These are phyloP conservation scores for Scolopax rusticola DNA, from an alignment of 2,797 vertebrate species.

Conservation along the genomic window DNA sequence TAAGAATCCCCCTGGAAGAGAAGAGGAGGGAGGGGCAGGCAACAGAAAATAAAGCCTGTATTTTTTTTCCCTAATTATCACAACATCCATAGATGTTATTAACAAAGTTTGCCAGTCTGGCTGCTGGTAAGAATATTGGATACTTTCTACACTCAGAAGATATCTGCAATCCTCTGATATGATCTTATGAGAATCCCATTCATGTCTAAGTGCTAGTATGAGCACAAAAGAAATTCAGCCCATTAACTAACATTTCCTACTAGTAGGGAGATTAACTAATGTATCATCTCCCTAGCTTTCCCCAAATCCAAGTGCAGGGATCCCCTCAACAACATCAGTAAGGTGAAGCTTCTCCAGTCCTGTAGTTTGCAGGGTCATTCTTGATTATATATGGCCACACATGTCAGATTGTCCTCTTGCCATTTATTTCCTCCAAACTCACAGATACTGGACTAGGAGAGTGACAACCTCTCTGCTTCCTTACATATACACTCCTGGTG, in stretches of 20 bases:
- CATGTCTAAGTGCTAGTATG: neutral
- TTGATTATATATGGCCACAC: neutral
- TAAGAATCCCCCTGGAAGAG: neutral
- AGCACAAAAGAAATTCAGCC: neutral
- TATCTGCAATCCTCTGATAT: neutral
- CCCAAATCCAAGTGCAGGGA: neutral
- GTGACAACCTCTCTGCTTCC: neutral
- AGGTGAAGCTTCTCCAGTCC: neutral
- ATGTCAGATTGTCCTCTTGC: neutral
- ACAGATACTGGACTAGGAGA: neutral
- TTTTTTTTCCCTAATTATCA: neutral
- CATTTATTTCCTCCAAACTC: neutral
- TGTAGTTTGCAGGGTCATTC: neutral
- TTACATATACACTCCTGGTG: neutral
- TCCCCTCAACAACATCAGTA: neutral
- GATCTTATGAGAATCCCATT: neutral
- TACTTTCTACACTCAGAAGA: neutral
- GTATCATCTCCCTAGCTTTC: neutral
- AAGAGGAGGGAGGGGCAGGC: neutral
- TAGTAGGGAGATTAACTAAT: too few relatives aligned
- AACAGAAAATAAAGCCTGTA: neutral
- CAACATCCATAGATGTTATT: neutral
- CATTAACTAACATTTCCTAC: neutral
- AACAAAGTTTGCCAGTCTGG: neutral
- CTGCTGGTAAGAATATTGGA: neutral